Base-by-base conservation (phyloP, 2,888 invertebrate genomes). In the Oasisia sp. region DNA sequence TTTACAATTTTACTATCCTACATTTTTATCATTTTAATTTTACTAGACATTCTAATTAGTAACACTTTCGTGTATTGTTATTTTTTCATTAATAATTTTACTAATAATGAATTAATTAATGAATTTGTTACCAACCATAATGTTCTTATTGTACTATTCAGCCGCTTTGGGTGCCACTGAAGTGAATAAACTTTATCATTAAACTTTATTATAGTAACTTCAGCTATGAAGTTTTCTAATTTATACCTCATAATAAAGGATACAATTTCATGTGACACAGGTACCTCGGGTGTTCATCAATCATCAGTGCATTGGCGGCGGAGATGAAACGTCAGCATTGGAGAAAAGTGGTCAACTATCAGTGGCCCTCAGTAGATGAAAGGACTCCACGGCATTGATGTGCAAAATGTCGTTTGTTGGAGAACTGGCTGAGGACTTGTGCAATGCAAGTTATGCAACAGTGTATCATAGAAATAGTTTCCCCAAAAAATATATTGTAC, bases 221-320 rank as follows among this genome's bases (percentile, higher is more conserved):
- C 19, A 27, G 19, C 27, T 0, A 19, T 74, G 7, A 74, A 74
- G 74, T 74, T 19, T 74, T 74, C 27, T 74, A 74, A n/a, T n/a
- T 74, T 74, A 7, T 27, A 4, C 27, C n/a, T 50, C 50, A 7
- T 50, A 50, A 50, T 50, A 50, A 50, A 14, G 50, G 50, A 50
- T 1, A 50, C 14, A 9, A 12, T 50, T 50, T 50, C 50, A 50
- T 50, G n/a, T 74, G 27, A 74, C 74, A 50, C n/a, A 91, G 91
- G 56, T 91, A 27, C 91, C 91, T 12, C 44, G 91, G 56, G 91
- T 91, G 19, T 91, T 91, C 50, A 11, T 91, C 91, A 50, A 91
- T 56, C 50, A 50, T 5, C n/a, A 44, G 27, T 91, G 91, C 32
- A 91, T 91, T 9, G 91, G 91, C 27, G 91, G 91, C n/a, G 91